Evolutionary conservation across 2,113 vertebrate genomes (phyloP), one percentile per base, ranked within the genome.

Genomic region (Pseudonaja textilis): DNA sequence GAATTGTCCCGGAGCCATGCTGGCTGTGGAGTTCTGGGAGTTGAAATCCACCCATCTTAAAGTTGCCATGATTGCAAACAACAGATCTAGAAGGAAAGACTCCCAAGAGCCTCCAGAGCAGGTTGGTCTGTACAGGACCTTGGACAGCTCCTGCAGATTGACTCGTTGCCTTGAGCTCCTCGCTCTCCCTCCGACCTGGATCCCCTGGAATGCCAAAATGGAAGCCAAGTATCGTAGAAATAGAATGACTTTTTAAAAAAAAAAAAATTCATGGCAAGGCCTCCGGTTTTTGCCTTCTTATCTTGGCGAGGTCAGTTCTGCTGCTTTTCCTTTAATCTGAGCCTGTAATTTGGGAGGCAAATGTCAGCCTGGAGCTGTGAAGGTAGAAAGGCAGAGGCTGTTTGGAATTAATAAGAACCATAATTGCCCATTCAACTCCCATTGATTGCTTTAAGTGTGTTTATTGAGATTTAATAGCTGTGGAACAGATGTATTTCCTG

Each of bases 341-440:
- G 69, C 18, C 39, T 55, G 29, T 85, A 50, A 54, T 55, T 57
- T 18, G 74, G 90, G 26, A 18, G 69, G 23, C 1, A 54, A 85
- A 20, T 22, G 26, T 26, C 81, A 47, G 54, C 34, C 25, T 47
- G 56, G 81, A 59, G 81, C 55, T 34, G 34, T 45, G n/a, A 61
- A 91, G 74, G 90, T 85, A 56, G 2, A 50, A 7, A 85, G 69
- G 69, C 90, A 42, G 57, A 59, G 34, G 56, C 50, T 34, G 34
- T 91, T 91, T 87, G 5, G 91, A 91, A 87, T 61, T 59, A 91
- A 87, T 87, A 91, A 91, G 91, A 52, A 52, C 91, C 61, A 42
- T 91, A 91, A 91, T 91, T 91, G 91, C 91, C 47, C 69, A 91
- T 91, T 91, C 59, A 87, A 39, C 85, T 87, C 55, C 91, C 85